phyloP scores from a whole-genome alignment of 1,140 invertebrate genomes.

The Zaprionus vittiger region DNA sequence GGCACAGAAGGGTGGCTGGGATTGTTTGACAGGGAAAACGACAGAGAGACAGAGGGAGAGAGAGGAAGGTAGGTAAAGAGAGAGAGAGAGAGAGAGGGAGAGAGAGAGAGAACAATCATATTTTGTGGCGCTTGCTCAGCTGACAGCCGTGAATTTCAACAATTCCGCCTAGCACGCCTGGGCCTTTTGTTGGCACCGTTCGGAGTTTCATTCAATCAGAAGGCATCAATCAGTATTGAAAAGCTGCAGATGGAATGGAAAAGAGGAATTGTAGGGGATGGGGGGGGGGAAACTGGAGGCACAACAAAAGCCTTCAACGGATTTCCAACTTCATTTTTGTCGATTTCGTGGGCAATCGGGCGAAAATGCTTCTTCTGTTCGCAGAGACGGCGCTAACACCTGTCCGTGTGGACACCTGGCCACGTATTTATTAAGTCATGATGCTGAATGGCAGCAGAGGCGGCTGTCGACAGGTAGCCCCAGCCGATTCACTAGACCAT shows the following conservation, averaged over 20 bases:
- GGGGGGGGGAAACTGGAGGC: not conserved
- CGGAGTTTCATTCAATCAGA: conserved; percentile 58
- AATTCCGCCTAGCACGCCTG: not conserved
- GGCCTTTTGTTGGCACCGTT: conserved; percentile 18
- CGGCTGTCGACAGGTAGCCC: not conserved
- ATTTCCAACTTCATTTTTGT: conserved; percentile 78
- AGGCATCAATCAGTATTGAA: conserved; percentile 43
- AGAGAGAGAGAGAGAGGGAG: not conserved
- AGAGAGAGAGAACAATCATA: not conserved
- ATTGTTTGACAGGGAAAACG: not conserved
- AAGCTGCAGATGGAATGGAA: not conserved
- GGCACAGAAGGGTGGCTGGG: not conserved
- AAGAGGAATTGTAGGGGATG: too few species aligned
- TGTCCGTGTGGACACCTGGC: conserved; percentile 14
- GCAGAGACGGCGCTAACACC: conserved; percentile 28
- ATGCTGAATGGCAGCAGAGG: conserved; percentile 39
- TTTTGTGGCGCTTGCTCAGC: conserved; percentile 24
- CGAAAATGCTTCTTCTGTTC: conserved; percentile 53
- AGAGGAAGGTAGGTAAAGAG: not conserved
- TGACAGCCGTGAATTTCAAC: conserved; percentile 5
- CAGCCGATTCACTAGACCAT: not conserved
- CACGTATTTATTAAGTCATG: conserved; percentile 77
- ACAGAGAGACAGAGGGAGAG: not conserved
- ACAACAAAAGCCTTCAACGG: conserved; percentile 34
- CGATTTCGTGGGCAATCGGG: conserved; percentile 77